phyloP scores from a whole-genome alignment of 2,797 vertebrate genomes.

The Pogonophryne albipinna region DNA sequence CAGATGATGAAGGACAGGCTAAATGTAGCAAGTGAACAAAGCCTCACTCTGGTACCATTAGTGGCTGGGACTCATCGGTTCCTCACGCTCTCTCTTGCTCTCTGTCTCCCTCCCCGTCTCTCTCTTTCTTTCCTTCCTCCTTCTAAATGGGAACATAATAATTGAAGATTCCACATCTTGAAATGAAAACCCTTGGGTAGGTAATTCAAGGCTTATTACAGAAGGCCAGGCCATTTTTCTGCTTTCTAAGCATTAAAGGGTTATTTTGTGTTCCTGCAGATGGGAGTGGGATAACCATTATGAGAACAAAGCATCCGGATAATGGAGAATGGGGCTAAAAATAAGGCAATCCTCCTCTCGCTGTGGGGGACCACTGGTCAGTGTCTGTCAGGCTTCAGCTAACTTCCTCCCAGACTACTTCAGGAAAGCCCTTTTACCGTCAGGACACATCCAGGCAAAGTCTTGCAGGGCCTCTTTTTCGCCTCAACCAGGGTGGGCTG shows the following conservation, averaged over 20 bases:
- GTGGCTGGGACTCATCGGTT: conserved; percentile 78
- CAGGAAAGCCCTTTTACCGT: conserved; percentile 49
- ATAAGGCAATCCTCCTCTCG: conserved; percentile 79
- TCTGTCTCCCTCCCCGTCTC: conserved; percentile 61
- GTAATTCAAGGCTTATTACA: conserved; percentile 90
- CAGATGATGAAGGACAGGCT: conserved; percentile 83
- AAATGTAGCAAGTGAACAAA: conserved; percentile 87
- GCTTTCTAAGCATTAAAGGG: conserved; percentile 90
- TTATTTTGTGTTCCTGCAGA: conserved; percentile 90
- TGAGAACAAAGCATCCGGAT: conserved; percentile 87
- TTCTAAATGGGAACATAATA: conserved; percentile 89
- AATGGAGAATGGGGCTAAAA: conserved; percentile 87
- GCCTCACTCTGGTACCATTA: conserved; percentile 86
- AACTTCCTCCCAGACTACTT: conserved; percentile 67
- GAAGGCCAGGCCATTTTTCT: conserved; percentile 87
- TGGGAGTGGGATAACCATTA: conserved; percentile 88
- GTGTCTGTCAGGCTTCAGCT: conserved; percentile 68
- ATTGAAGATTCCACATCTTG: conserved; percentile 90
- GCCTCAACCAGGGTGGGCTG: conserved; percentile 64
- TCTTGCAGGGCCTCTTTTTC: conserved; percentile 36
- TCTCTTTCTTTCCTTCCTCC: conserved; percentile 77
- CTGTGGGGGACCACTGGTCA: conserved; percentile 78
- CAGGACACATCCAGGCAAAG: conserved; percentile 48
- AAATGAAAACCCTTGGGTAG: conserved; percentile 89
- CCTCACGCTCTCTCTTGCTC: conserved; percentile 47